Conservation (phyloP, 2,797 vertebrate genomes). For the Melanotaenia parkinsoni region DNA sequence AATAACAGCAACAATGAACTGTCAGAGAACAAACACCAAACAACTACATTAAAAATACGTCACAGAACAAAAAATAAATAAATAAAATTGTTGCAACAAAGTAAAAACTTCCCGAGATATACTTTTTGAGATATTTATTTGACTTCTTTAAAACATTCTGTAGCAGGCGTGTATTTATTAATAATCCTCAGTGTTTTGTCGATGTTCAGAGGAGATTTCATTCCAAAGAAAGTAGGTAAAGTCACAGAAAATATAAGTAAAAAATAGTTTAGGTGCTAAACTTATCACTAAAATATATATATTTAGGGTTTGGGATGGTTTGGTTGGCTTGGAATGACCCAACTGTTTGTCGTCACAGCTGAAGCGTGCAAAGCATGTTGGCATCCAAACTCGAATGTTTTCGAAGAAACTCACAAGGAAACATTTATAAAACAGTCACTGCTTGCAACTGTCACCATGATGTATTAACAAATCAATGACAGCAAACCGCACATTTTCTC, state of each 20-base stretch:
- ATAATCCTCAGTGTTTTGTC: too few relatives aligned
- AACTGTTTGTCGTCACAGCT: not conserved
- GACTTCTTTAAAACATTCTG: too few relatives aligned
- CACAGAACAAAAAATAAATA: not conserved
- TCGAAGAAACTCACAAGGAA: constrained; percentile 8
- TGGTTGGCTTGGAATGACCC: not conserved
- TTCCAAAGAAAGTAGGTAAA: not conserved
- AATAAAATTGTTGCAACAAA: too few relatives aligned
- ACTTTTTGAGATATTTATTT: too few relatives aligned
- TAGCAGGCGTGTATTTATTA: too few relatives aligned
- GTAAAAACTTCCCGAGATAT: too few relatives aligned
- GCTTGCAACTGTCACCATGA: constrained; percentile 10
- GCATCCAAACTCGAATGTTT: constrained; percentile 3
- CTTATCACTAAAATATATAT: not conserved
- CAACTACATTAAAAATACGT: not conserved
- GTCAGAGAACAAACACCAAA: not conserved
- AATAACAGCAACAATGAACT: too few relatives aligned
- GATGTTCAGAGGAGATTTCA: too few relatives aligned
- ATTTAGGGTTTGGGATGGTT: not conserved
- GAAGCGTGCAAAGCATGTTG: not conserved
- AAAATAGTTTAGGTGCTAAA: not conserved
- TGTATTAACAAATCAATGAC: not conserved
- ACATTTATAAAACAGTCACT: constrained; percentile 16
- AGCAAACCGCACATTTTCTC: not conserved
- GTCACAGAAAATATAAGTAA: not conserved